Evolutionary conservation across 2,113 vertebrate species (phyloP), one percentile per base, ranked within the genome.

Genomic region (Carlito syrichta): DNA sequence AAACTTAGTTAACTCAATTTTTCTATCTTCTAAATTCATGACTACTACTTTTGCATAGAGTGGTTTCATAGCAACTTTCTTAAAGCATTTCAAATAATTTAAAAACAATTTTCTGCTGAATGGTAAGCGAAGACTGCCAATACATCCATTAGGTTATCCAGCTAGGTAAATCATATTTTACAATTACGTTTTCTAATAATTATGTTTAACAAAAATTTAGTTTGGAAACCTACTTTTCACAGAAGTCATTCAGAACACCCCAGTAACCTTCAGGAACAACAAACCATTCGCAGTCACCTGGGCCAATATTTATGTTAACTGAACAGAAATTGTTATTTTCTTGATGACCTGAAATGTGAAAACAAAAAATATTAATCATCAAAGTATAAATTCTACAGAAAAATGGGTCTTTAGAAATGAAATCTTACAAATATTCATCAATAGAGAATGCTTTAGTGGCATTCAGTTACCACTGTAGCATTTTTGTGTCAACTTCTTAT

Each of bases 281-380:
- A 97, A 99, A 99, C 99, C 99, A 99, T 98, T 99, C 99, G 93
- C 99, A 99, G 98, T 99, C 99, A 91, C 99, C 99, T 27, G 99
- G 99, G 58, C 99, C 99, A 89, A 99, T 99, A 99, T 99, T 99
- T 98, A 99, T 99, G 98, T 99, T 99, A 94, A 99, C 99, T 7
- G 99, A 99, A 97, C 99, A 99, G 92, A 99, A 99, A 96, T 99
- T 99, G 98, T 99, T 99, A 98, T 99, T 99, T 98, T 99, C 99
- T 97, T 99, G 99, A 99, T 99, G 99, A 98, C 99, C 99, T 99
- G 97, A 96, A 98, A 98, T 78, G 52, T n/a, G 89, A 85, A 93
- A 98, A 89, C 60, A 91, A 96, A 89, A 90, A 62, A n/a, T 87
- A 66, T 52, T 52, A 87, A 86, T 91, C 5, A 91, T 30, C 58